These are phyloP conservation scores for Caenorhabditis afra DNA, from an alignment of 2,888 invertebrate species.

Conservation along the genomic window DNA sequence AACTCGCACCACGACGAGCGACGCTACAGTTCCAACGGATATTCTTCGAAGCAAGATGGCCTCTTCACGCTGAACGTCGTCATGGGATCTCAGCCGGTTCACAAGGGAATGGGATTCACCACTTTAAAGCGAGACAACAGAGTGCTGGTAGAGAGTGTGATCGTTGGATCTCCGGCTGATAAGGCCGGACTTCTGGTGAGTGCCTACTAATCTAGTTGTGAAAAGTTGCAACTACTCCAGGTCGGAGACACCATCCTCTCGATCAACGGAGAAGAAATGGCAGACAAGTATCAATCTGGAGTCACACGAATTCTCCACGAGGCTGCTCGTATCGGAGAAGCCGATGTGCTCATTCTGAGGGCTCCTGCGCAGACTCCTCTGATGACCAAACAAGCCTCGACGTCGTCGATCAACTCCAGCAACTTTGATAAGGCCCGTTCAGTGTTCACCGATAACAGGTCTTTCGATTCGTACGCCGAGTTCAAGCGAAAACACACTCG, in stretches of 20 bases:
- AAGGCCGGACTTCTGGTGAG: constrained; percentile 64
- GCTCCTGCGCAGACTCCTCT: constrained; percentile 39
- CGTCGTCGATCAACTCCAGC: constrained; percentile 40
- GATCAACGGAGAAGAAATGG: constrained; percentile 79
- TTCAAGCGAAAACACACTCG: constrained; percentile 65
- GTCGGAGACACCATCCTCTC: constrained; percentile 80
- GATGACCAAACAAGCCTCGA: constrained; percentile 41
- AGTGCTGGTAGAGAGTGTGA: constrained; percentile 80
- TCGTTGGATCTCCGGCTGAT: constrained; percentile 78
- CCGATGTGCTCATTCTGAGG: constrained; percentile 64
- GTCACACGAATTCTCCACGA: constrained; percentile 79
- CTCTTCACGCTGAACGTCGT: constrained; percentile 61
- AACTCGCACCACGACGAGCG: constrained; percentile 17
- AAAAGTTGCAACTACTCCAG: constrained; percentile 57
- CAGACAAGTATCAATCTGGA: constrained; percentile 76
- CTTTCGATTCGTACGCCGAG: constrained; percentile 65
- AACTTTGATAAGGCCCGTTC: constrained; percentile 58
- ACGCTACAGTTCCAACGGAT: constrained; percentile 3
- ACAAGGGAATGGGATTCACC: constrained; percentile 81
- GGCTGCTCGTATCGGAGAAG: constrained; percentile 72
- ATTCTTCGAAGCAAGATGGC: constrained; percentile 43
- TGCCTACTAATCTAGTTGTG: too few relatives aligned
- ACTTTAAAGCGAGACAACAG: constrained; percentile 79
- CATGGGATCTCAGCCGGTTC: constrained; percentile 67
- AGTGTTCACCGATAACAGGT: constrained; percentile 55